Base-by-base conservation (phyloP, 1,140 invertebrate species). In the Triops longicaudatus region DNA sequence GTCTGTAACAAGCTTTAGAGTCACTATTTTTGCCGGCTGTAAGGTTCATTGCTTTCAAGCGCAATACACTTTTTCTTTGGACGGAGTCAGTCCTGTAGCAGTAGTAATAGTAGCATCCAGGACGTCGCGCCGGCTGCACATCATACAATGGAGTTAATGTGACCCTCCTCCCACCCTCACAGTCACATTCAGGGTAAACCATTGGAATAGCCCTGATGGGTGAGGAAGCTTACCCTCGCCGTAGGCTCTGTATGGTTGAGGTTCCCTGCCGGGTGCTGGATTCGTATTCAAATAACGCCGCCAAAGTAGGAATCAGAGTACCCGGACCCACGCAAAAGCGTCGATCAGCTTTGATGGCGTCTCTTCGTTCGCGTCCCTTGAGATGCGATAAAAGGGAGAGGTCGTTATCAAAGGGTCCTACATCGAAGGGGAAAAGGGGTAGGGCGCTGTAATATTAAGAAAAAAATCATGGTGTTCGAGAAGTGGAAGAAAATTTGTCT, bases 181-280 rank as follows among this genome's bases (percentile, higher is more conserved):
- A 63, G 50, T 63, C 50, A 63, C 50, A 63, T 63, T 63, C 50
- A 63, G 50, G 50, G 50, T 63, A 63, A 63, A 63, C 50, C 50
- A 63, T 63, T 63, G 50, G 50, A 63, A 63, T 63, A 63, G 50
- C 50, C 31, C 50, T 63, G 50, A 22, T 63, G 50, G 22, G 50
- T 63, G 50, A 17, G 31, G 22, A 63, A 17, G 10, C 50, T 63
- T 22, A 17, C 22, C 22, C 17, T 63, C 50, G 50, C 50, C 14
- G 10, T 63, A 12, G 50, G 22, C 50, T 3, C 50, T 63, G 10
- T 63, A 63, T 63, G 14, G 50, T 63, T n/a, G 10, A 63, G 50
- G 50, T n/a, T 14, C 50, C 50, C 50, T 63, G 50, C 50, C 50
- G 50, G 50, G 50, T 63, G 50, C 50, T 63, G 50, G 50, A 63